Conservation (phyloP, 2,797 vertebrate genomes). For the Manis crassicaudata region DNA sequence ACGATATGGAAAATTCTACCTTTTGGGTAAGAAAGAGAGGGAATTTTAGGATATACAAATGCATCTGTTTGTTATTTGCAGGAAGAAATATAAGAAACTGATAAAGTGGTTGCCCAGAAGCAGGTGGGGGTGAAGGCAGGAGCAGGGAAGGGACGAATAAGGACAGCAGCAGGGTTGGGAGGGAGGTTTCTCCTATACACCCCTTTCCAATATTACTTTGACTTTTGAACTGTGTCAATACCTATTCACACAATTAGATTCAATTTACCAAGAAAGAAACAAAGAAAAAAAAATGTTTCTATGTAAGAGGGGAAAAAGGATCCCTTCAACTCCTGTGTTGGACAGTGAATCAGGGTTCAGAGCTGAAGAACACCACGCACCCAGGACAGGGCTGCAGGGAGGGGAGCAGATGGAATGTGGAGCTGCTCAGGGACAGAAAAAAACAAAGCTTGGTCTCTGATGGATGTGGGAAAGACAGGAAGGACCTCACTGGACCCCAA, state of each 20-base stretch:
- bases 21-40: neutral
- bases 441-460: neutral
- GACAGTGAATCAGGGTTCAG: neutral
- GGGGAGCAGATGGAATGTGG: neutral
- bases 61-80: neutral
- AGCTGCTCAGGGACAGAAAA: neutral
- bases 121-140: neutral
- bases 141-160: neutral
- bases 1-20: too few species aligned
- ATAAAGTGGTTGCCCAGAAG: neutral
- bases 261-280: neutral
- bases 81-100: neutral
- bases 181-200: neutral
- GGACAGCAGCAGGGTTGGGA: neutral
- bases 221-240: neutral
- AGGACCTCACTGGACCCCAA: too few species aligned
- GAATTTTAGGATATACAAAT: neutral
- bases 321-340: neutral
- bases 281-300: neutral
- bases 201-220: neutral
- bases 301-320: neutral
- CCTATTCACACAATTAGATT: neutral
- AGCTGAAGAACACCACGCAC: neutral
- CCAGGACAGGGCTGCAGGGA: accelerated
- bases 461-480: neutral